A percentile compares a stretch with the other conserved stretches of the same genome.
Conservation (phyloP, 2,888 invertebrate species). For the Pseudanteris insignis region DNA sequence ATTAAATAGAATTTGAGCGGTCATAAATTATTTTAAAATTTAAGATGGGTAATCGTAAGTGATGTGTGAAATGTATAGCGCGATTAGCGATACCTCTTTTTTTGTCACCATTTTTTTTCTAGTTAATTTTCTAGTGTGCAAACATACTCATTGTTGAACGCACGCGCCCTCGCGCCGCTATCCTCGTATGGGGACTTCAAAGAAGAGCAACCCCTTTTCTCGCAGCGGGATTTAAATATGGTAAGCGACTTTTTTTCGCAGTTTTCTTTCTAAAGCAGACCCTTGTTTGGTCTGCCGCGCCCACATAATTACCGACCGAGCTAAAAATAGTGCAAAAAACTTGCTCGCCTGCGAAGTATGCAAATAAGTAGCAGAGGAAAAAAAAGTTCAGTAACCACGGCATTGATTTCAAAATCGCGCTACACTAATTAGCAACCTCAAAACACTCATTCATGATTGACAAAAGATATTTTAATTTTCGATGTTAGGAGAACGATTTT, state of each 20-base stretch:
- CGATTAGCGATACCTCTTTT: slow-evolving; percentile 24
- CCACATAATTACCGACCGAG: slow-evolving; percentile 64
- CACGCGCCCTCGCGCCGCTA: slow-evolving; percentile 44
- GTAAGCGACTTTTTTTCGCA: slow-evolving; percentile 53
- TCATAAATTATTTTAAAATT: slow-evolving; percentile 19
- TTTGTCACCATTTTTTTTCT: slow-evolving; percentile 25
- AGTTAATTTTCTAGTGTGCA: slow-evolving; percentile 58
- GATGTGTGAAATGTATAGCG: slow-evolving; percentile 11
- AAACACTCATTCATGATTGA: no score
- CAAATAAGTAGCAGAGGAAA: slow-evolving; percentile 19
- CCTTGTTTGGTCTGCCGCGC: slow-evolving; percentile 65
- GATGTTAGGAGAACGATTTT: no score
- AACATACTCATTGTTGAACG: slow-evolving; percentile 58
- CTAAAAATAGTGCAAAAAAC: slow-evolving; percentile 57
- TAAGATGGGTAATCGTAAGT: slow-evolving; percentile 14
- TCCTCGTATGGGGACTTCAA: slow-evolving; percentile 32
- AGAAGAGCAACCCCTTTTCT: slow-evolving; percentile 52
- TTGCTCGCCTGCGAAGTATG: slow-evolving; percentile 21
- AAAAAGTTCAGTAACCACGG: slow-evolving; percentile 25
- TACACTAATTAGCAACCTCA: slow-evolving; percentile 30
- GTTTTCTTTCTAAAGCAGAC: slow-evolving; percentile 49
- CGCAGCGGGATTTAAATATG: slow-evolving; percentile 55
- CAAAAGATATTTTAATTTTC: no score
- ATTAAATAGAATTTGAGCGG: neutral
- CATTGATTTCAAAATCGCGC: slow-evolving; percentile 3